Evolutionary conservation across 2,113 vertebrate genomes (phyloP), one percentile per base, ranked within the genome.

Genomic region (Vulpes vulpes): DNA sequence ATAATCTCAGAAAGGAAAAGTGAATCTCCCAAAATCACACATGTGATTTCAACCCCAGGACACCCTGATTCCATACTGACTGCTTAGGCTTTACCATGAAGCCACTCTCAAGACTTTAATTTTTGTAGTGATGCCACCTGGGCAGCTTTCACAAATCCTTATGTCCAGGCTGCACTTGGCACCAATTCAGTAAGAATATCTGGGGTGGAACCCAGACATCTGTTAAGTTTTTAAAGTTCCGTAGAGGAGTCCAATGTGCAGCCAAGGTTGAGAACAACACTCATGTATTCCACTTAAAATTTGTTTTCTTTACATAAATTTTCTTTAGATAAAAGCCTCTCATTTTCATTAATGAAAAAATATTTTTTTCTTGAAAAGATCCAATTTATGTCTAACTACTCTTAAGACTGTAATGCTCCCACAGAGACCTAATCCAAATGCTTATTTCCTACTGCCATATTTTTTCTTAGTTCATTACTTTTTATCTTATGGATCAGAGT

Each of bases 271-370:
- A 93, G 14, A 57, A 53, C 12, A 80, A 51, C 6, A 76, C 23
- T 86, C 17, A 64, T 0, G 1, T 74, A 43, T 81, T 89, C 20
- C 3, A 25, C 3, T 74, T 32, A 89, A 81, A 80, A 92, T 35
- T 53, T 92, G 57, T 95, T 91, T 78, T 80, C 17, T 76, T 93
- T 78, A 25, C 3, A 38, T 60, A 73, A 88, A 67, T 67, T 67
- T 67, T 67, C 65, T 67, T 69, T n/a, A 69, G 32, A 69, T 69
- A 69, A 17, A 17, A 59, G 57, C 62, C 20, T 90, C 19, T 32
- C 25, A 53, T 67, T 93, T 95, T 73, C 19, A 81, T 53, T 91
- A 93, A 27, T n/a, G n/a, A 69, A 91, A 93, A 87, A 74, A 55
- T 23, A 38, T 32, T 65, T 73, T 80, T 79, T 80, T 79, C 32